Base-by-base conservation (phyloP, 2,888 invertebrate species). In the Mythimna vitellina region DNA sequence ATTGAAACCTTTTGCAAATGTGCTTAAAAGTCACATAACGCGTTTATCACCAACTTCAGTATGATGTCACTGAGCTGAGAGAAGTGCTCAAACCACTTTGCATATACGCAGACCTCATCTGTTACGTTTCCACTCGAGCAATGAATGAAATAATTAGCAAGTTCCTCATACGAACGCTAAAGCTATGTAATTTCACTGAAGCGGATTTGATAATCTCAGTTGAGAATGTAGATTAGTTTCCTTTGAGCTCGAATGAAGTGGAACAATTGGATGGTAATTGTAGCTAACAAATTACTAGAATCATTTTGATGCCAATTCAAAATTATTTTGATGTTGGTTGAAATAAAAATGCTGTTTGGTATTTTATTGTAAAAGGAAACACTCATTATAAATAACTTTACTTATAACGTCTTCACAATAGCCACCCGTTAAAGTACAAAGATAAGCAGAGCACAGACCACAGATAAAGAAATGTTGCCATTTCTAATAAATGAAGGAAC, bases 151-250 rank as follows among this genome's bases (percentile, higher is more conserved):
- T 17, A 62, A 49, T 62, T 49, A 74, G 25, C 46, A 35, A 65
- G 53, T 46, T 56, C n/a, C 49, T 62, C 51, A 38, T 22, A 61
- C 8, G 54, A 64, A 60, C 12, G 49, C n/a, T 14, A 17, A 10
- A 69, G 56, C 51, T 64, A 5, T 46, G 46, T 46, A 56, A 60
- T 78, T 63, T 46, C 42, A 70, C 42, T 66, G 32, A 68, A 65
- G 35, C 32, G 53, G 6, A 51, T 64, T 73, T 54, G 8, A 14
- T 68, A 61, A 73, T 68, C 20, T n/a, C 56, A 17, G 46, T 57
- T 14, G 46, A 61, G 8, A 35, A 56, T 60, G 12, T 56, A 61
- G 58, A 60, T 78, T 32, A n/a, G 14, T 42, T 20, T 20, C 63
- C n/a, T 42, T 49, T 63, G 29, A 69, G 29, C 35, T 54, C 49